These are phyloP conservation scores for Amphimedon queenslandica DNA, from an alignment of 37 sponge, comb jelly and placozoan genomes.

Conservation along the genomic window DNA sequence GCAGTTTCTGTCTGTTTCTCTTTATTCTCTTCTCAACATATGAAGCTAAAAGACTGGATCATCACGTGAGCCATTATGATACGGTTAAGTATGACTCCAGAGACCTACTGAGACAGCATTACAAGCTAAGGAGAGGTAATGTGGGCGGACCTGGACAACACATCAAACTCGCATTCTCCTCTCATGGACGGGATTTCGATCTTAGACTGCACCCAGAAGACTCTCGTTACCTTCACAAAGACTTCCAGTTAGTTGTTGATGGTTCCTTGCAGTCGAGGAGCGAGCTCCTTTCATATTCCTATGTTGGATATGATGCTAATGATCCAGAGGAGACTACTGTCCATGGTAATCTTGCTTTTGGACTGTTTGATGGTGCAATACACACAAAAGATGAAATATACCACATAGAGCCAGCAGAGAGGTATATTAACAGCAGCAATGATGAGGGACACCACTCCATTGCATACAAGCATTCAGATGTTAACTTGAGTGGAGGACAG, in stretches of 20 bases:
- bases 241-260: conserved; percentile 26
- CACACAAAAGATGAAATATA: conserved; percentile 46
- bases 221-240: conserved; percentile 10
- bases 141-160: neutral
- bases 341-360: conserved; percentile 49
- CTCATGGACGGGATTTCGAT: conserved; percentile 15
- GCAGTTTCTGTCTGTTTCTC: too few relatives aligned
- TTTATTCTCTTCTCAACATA: too few relatives aligned
- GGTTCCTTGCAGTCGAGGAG: neutral
- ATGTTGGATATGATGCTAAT: conserved; percentile 19
- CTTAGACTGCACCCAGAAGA: conserved; percentile 26
- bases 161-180: neutral
- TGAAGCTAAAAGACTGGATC: neutral
- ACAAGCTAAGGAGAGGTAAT: neutral
- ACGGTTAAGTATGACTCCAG: neutral
- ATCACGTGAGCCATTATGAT: neutral
- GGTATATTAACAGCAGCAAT: conserved; percentile 24
- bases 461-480: neutral
- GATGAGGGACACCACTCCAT: neutral
- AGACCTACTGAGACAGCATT: neutral
- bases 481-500: neutral
- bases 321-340: conserved; percentile 22
- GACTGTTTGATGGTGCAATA: conserved; percentile 56
- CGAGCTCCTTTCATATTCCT: neutral
- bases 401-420: conserved; percentile 57